Base-by-base conservation (phyloP, 2,113 vertebrate species). In the Spheniscus mendiculus region DNA sequence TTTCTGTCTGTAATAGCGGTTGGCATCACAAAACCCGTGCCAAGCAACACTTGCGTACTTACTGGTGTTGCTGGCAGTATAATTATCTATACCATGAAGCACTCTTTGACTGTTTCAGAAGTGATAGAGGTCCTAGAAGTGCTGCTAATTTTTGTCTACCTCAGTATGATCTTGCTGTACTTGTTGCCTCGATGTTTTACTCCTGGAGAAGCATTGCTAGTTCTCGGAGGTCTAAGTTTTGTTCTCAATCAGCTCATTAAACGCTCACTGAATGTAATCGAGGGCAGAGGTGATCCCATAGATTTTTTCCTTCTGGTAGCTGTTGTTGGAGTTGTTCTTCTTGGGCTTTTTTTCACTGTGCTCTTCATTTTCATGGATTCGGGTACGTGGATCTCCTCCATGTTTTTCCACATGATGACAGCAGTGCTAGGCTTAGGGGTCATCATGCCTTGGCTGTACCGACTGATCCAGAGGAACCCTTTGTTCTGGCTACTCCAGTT, bases 121-220 rank as follows among this genome's bases (percentile, higher is more conserved):
- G 99, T 99, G 92, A 99, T 99, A 50, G 99, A 99, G 97, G 99
- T 99, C 11, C 97, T 99, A 29, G 99, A 99, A 96, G 99, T 99
- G 59, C 98, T 99, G 83, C 91, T 99, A 56, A 99, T 99, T 95
- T 99, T 99, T 59, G 99, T 99, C 63, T 99, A 99, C 96, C 99
- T 99, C 95, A 99, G 99, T 92, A 98, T 99, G 98, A 99, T 99
- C 84, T 94, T 99, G 74, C 98, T 99, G 9, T 99, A 99, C 94
- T 96, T 99, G 92, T 84, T 99, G 82, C 99, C 99, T 3, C 99
- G 99, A 20, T 99, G 99, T 96, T 99, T 99, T 85, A 99, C 99
- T 1, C 99, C 99, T 0, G 99, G 99, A 12, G 99, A 99, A 95
- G 99, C 99, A 0, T 95, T 99, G 70, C 98, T 99, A 22, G 97